Percentiles rank a stretch among this genome's conserved stretches.
These are phyloP conservation scores for Aporophyla lueneburgensis DNA, from an alignment of 2,888 invertebrate genomes.

Conservation along the genomic window DNA sequence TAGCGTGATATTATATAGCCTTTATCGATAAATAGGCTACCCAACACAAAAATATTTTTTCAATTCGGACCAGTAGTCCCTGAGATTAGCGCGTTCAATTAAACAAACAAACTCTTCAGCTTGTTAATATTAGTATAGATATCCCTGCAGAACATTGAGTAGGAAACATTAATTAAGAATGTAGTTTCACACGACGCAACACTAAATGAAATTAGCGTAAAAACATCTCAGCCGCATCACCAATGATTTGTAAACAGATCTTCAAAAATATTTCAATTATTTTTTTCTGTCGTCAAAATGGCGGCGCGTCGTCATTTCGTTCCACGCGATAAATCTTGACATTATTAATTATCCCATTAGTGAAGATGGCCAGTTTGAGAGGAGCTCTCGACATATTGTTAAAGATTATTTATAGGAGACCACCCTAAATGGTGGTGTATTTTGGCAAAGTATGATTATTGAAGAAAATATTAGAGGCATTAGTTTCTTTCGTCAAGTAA, in stretches of 20 bases:
- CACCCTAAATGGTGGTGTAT: slow-evolving; percentile 55
- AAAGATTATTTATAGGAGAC: slow-evolving; percentile 61
- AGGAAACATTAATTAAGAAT: neutral
- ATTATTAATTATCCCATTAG: slow-evolving; percentile 72
- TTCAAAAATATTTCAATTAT: slow-evolving; percentile 48
- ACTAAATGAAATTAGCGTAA: slow-evolving; percentile 48
- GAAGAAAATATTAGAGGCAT: slow-evolving; percentile 14
- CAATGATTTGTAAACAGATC: slow-evolving; percentile 42
- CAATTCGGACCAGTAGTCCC: no score
- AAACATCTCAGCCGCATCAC: slow-evolving; percentile 27
- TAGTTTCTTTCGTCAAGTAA: neutral
- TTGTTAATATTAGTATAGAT: no score
- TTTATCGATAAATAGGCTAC: no score
- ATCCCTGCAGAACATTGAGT: no score
- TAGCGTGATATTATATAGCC: no score
- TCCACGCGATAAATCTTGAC: slow-evolving; percentile 72
- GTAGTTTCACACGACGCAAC: slow-evolving; percentile 8
- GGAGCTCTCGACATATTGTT: slow-evolving; percentile 61
- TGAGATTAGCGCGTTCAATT: no score
- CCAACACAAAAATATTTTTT: no score
- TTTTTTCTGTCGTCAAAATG: slow-evolving; percentile 52
- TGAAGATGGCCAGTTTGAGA: slow-evolving; percentile 49
- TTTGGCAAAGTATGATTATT: neutral
- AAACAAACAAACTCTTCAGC: no score
- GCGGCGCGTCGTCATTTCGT: slow-evolving; percentile 67